Base-by-base conservation (phyloP, 2,888 invertebrate genomes). In the Slavum lentiscoides region DNA sequence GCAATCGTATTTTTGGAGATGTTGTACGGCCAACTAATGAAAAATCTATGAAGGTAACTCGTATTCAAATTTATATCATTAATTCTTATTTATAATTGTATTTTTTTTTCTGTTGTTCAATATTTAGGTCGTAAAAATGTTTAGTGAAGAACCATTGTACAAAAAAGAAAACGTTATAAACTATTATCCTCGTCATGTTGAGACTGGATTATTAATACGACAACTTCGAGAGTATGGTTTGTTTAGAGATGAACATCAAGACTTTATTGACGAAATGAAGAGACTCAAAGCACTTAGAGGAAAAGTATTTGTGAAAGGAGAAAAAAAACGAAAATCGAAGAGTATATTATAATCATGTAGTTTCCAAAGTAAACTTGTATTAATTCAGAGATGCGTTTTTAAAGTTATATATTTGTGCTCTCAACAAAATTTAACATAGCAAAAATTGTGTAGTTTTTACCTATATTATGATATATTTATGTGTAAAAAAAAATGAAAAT, bases 1-100 rank as follows among this genome's bases (percentile, higher is more conserved):
- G 95, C 43, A 93, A 94, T 85, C 89, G 93, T 84, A 96, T 97
- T 84, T 97, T 97, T 86, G 94, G 94, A 0, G 96, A 97, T 87
- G 93, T 95, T 1, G 91, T 91, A 0, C 89, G 93, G 80, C 90
- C 92, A 0, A 95, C 94, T 0, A 91, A 91, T 85, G 83, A 87
- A 0, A 92, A 91, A 85, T 94, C 94, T 0, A 92, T 94, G 92
- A 94, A 92, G 87, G 88, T 85, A 83, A 83, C 74, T 76, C 74
- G 39, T 64, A 67, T 39, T 49, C 1, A 53, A 15, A 43, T 15
- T 13, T 7, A 21, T 2, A 39, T 15, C 53, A 39, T 8, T 21
- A 13, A 53, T 37, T 55, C 21, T 21, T 30, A 6, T 55, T 19
- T 23, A 7, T 70, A 21, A 58, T 55, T 55, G 0, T 55, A 13